Conservation (phyloP, 2,888 invertebrate genomes). For the Dilophus febrilis region DNA sequence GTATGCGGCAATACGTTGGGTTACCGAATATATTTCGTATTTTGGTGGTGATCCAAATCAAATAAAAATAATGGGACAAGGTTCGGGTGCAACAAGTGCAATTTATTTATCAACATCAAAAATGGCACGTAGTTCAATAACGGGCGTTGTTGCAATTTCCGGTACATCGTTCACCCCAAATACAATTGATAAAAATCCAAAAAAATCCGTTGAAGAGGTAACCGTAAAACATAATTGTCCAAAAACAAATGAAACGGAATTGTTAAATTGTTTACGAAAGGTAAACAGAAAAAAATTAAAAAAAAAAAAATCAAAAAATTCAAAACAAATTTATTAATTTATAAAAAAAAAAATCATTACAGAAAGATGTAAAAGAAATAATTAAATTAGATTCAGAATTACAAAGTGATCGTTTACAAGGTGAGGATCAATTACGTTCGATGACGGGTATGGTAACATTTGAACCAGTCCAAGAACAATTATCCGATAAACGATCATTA, state of each 20-base stretch:
- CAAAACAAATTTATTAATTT: not conserved
- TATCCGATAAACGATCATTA: constrained; percentile 45
- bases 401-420: constrained; percentile 36
- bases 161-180: constrained; percentile 57
- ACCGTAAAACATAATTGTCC: constrained; percentile 48
- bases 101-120: constrained; percentile 48
- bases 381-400: constrained; percentile 37
- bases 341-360: not conserved
- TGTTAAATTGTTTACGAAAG: constrained; percentile 47
- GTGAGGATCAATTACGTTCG: constrained; percentile 43
- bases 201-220: constrained; percentile 39
- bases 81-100: constrained; percentile 59
- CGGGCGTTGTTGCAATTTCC: constrained; percentile 56
- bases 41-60: constrained; percentile 60
- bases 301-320: constrained; percentile 18
- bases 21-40: constrained; percentile 50
- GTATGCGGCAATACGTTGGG: constrained; percentile 53
- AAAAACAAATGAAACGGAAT: constrained; percentile 34
- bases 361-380: constrained; percentile 25
- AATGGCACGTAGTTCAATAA: constrained; percentile 37
- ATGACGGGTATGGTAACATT: constrained; percentile 42
- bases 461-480: constrained; percentile 50
- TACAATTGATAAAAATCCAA: constrained; percentile 46
- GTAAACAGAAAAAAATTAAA: no score
- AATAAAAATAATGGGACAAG: constrained; percentile 60